Evolutionary conservation across 2,113 vertebrate genomes (phyloP).

Genomic region (Agapornis roseicollis): DNA sequence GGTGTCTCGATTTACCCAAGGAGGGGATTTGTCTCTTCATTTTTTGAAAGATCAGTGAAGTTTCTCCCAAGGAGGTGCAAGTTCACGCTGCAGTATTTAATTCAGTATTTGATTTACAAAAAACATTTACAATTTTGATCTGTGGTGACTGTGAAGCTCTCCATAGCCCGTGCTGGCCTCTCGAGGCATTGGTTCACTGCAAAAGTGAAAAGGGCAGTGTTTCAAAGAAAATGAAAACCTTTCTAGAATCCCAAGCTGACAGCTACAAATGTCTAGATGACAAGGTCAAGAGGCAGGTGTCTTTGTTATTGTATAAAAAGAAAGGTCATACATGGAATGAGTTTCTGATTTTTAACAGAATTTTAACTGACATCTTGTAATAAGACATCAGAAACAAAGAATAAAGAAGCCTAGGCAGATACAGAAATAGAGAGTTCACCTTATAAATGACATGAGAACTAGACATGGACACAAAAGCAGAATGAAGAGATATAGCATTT

Average conservation of each 20-base stretch:
- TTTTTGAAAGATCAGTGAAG: not conserved
- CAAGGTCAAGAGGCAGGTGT: not conserved
- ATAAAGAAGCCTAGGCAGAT: not conserved
- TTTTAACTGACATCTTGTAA: not conserved
- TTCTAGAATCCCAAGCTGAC: not conserved
- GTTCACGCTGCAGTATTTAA: not conserved
- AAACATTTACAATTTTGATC: not conserved
- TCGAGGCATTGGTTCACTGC: not conserved
- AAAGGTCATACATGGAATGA: not conserved
- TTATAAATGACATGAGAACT: not conserved
- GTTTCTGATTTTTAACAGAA: not conserved
- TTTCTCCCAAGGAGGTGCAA: not conserved
- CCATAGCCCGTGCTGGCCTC: not conserved
- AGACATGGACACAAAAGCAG: not conserved
- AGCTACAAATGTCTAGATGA: not conserved
- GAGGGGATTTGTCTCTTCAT: not conserved
- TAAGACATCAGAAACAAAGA: not conserved
- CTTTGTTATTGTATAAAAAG: slow-evolving; percentile 1
- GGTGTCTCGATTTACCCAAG: not conserved
- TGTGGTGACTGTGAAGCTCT: not conserved
- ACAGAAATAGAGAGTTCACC: not conserved
- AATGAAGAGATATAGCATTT: not conserved
- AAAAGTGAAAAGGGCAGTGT: not conserved
- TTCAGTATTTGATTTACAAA: not conserved
- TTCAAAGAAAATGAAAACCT: slow-evolving; percentile 15